Percentiles rank a stretch among this genome's conserved stretches.
These are phyloP conservation scores for Ligdia adustata DNA, from an alignment of 2,888 invertebrate species.

Conservation along the genomic window DNA sequence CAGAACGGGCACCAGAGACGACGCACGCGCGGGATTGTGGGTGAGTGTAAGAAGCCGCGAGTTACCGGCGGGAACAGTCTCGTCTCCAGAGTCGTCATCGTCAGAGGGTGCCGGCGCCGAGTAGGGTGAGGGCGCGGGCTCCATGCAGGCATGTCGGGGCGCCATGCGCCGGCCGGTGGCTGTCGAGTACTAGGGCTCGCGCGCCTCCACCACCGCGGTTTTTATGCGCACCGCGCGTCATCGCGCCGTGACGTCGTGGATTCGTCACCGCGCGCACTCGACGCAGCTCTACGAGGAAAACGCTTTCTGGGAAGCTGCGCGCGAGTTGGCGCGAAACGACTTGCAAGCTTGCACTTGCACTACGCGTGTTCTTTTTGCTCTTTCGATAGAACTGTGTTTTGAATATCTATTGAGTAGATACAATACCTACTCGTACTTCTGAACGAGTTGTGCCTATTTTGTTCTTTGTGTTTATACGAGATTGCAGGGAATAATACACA, in stretches of 20 bases:
- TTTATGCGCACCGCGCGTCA: conserved; percentile 69
- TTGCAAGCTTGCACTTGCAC: conserved; percentile 21
- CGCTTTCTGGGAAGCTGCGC: conserved; percentile 73
- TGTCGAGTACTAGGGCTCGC: conserved; percentile 62
- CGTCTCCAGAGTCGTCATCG: conserved; percentile 61
- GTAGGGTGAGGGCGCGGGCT: conserved; percentile 49
- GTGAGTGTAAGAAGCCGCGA: no score
- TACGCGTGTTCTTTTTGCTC: conserved; percentile 7
- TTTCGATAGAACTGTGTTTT: no score
- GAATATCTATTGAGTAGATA: no score
- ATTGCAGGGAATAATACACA: no score
- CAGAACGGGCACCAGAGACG: neutral
- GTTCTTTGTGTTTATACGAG: no score
- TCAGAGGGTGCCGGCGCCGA: conserved; percentile 48
- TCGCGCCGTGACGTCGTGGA: conserved; percentile 64
- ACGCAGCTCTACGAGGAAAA: conserved; percentile 69
- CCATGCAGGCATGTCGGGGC: conserved; percentile 79
- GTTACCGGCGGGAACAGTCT: conserved; percentile 82
- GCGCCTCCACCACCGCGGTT: conserved; percentile 56
- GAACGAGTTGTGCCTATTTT: no score
- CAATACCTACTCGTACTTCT: neutral
- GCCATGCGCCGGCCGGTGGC: conserved; percentile 57
- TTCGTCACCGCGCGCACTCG: conserved; percentile 61
- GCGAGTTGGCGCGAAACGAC: conserved; percentile 29
- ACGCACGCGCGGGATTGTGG: neutral